Conservation (phyloP, 2,113 vertebrate genomes). For the Zeus faber region DNA sequence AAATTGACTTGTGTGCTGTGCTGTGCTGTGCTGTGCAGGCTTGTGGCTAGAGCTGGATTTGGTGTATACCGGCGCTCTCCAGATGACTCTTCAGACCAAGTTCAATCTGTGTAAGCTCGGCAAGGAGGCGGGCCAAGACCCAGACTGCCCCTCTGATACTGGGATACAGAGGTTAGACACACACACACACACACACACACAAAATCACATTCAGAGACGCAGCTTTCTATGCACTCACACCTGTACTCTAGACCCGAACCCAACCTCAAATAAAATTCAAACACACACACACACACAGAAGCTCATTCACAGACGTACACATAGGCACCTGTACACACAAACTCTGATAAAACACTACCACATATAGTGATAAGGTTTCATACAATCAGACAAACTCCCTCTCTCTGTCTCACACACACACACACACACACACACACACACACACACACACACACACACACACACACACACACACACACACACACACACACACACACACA, state of each 20-base stretch:
- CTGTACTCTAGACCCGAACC: no score
- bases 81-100: conserved; percentile 90
- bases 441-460: not conserved
- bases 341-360: no score
- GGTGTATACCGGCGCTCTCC: conserved; percentile 81
- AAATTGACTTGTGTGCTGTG: no score
- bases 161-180: conserved; percentile 63
- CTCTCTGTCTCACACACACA: no score
- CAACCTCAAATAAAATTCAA: no score
- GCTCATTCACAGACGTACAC: not conserved
- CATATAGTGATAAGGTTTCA: no score
- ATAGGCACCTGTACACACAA: not conserved
- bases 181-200: not conserved
- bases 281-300: not conserved
- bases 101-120: conserved; percentile 87
- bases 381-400: no score
- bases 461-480: not conserved
- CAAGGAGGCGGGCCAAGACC: conserved; percentile 77
- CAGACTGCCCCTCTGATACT: conserved; percentile 36
- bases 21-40: conserved; percentile 61
- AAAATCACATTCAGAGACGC: not conserved
- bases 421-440: not conserved
- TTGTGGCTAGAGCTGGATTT: conserved; percentile 86
- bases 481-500: not conserved
- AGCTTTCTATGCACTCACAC: not conserved